phyloP scores from a whole-genome alignment of 2,797 vertebrate species.

The Bufotes viridis region DNA sequence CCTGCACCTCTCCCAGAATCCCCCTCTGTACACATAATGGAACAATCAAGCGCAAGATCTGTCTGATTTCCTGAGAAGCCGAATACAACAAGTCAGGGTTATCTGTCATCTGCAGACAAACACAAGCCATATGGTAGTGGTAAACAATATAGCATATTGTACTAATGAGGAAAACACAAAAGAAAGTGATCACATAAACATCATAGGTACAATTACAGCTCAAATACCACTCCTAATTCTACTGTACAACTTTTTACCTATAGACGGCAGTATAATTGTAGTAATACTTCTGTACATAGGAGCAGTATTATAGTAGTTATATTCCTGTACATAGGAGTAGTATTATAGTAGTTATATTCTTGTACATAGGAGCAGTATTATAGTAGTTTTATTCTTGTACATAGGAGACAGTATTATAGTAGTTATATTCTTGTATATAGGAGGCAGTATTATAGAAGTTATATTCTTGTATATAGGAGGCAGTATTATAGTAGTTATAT shows the following conservation, averaged over 20 bases:
- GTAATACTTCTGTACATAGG: not conserved
- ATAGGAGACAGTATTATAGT: not conserved
- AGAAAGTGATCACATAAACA: no score
- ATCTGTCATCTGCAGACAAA: not conserved
- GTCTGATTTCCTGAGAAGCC: constrained; percentile 1
- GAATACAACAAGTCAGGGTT: not conserved
- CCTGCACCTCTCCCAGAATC: constrained; percentile 69
- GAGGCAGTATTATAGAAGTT: not conserved
- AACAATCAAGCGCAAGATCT: constrained; percentile 15
- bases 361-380: not conserved
- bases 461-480: not conserved
- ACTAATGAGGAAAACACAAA: no score
- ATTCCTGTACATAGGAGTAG: not conserved
- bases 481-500: constrained; percentile 19
- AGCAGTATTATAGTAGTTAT: constrained; percentile 4
- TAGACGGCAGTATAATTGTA: not conserved
- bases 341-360: constrained; percentile 6
- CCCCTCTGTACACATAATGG: constrained; percentile 69
- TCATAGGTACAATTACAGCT: not conserved
- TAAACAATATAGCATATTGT: not conserved
- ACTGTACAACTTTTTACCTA: no score
- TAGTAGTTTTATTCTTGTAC: not conserved
- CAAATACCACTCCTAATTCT: no score
- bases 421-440: not conserved
- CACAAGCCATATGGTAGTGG: not conserved